A percentile compares a stretch with the other conserved stretches of the same genome.
phyloP scores from a whole-genome alignment of 1,140 invertebrate genomes.

The Eupeodes corollae region DNA sequence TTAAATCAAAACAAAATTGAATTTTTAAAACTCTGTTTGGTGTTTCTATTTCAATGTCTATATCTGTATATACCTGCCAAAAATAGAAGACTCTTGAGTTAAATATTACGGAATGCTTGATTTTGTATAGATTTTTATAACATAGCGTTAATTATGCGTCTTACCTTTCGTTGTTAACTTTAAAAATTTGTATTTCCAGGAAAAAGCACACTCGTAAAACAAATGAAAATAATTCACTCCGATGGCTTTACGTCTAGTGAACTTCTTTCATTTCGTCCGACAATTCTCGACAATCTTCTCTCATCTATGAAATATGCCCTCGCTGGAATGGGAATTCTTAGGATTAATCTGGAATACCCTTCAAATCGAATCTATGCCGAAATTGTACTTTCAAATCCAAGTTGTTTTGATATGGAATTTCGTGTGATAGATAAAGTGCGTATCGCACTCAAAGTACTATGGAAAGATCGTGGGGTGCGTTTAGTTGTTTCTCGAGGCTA shows the following conservation, averaged over 20 bases:
- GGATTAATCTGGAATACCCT: slow-evolving; percentile 49
- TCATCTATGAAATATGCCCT: slow-evolving; percentile 59
- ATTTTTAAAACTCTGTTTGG: too few species aligned
- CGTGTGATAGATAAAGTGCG: slow-evolving; percentile 39
- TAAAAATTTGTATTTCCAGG: slow-evolving; percentile 24
- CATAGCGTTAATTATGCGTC: too few species aligned
- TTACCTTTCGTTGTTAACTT: too few species aligned
- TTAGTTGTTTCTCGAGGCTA: slow-evolving; percentile 52
- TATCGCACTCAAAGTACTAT: slow-evolving; percentile 42
- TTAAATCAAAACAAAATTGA: too few species aligned
- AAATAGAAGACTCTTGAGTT: too few species aligned
- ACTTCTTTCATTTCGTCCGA: slow-evolving; percentile 49
- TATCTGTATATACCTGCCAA: too few species aligned
- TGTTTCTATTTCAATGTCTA: too few species aligned
- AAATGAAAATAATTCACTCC: slow-evolving; percentile 68
- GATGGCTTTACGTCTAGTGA: slow-evolving; percentile 61
- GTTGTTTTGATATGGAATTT: slow-evolving; percentile 44
- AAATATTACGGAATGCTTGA: too few species aligned
- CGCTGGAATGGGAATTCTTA: slow-evolving; percentile 52
- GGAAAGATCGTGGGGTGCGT: slow-evolving; percentile 49
- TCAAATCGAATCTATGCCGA: slow-evolving; percentile 49
- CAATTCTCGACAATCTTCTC: slow-evolving; percentile 53
- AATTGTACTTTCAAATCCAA: slow-evolving; percentile 37
- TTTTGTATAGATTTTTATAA: too few species aligned
- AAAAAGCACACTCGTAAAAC: slow-evolving; percentile 59